Conservation (phyloP, 92 coral and sea anemone genomes). For the Siderastrea siderea region DNA sequence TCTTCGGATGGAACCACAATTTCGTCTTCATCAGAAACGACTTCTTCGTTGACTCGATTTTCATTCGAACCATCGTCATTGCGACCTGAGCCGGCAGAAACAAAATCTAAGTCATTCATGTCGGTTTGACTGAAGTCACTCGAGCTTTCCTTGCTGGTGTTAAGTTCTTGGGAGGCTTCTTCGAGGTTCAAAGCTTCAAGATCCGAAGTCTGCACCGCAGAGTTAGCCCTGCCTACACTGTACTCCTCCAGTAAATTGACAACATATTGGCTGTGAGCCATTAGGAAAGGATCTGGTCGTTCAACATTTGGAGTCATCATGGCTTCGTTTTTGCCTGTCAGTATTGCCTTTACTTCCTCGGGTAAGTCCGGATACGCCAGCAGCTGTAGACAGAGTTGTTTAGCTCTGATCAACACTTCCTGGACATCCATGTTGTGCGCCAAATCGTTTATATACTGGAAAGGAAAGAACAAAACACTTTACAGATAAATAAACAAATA, state of each 20-base stretch:
- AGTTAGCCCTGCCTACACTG: conserved; percentile 20
- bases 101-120: conserved; percentile 74
- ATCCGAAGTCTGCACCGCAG: conserved; percentile 10
- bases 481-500: too few species aligned
- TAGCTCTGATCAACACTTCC: conserved; percentile 83
- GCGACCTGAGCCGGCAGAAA: conserved; percentile 23
- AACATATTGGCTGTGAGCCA: conserved; percentile 63
- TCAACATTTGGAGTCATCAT: conserved; percentile 91
- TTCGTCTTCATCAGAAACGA: conserved; percentile 85
- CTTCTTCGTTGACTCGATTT: conserved; percentile 72
- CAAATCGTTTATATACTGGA: conserved; percentile 93
- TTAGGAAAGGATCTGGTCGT: conserved; percentile 76
- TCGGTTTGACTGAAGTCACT: conserved; percentile 38
- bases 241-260: conserved; percentile 52
- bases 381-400: conserved; percentile 91
- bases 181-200: conserved; percentile 28
- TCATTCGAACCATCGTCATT: conserved; percentile 41
- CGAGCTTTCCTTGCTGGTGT: neutral
- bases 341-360: conserved; percentile 84
- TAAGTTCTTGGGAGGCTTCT: conserved; percentile 3
- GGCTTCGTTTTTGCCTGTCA: conserved; percentile 89
- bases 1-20: conserved; percentile 92
- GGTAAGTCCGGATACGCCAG: conserved; percentile 84
- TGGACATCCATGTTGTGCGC: conserved; percentile 92
- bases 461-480: neutral